Conservation (phyloP, 2,797 vertebrate genomes). For the Phaenicophaeus curvirostris region DNA sequence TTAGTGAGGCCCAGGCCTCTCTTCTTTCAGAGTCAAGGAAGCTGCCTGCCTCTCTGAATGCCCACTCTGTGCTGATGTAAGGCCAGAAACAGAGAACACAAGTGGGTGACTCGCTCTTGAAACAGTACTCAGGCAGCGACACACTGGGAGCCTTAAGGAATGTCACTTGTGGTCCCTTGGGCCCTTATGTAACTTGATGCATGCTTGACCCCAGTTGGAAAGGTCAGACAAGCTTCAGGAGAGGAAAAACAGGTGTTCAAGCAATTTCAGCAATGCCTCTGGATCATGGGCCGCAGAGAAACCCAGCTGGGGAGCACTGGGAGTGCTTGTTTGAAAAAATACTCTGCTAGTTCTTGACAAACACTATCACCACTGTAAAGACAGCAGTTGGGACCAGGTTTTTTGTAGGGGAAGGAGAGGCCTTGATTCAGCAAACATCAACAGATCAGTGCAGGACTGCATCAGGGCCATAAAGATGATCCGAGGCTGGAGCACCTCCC, state of each 20-base stretch:
- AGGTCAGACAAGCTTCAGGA: background rate
- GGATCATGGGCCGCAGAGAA: background rate
- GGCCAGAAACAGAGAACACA: background rate
- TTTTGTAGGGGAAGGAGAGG: background rate
- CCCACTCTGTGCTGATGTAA: background rate
- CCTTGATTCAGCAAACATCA: background rate
- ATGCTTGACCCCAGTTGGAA: background rate
- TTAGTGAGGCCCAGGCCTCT: background rate
- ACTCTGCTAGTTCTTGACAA: background rate
- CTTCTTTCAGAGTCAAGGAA: background rate
- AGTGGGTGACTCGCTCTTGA: background rate
- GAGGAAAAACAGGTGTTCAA: background rate
- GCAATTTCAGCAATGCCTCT: background rate
- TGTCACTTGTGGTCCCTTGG: background rate
- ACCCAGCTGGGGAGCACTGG: background rate
- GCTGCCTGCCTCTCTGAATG: background rate
- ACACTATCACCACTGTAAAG: background rate
- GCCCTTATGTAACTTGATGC: background rate
- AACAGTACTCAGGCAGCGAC: background rate
- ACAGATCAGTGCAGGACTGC: background rate
- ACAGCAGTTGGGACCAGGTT: background rate
- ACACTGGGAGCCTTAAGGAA: background rate
- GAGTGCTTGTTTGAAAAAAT: background rate
- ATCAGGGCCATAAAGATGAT: background rate
- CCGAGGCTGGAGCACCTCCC: no score